Percentiles rank a stretch among this genome's conserved stretches.
These are phyloP conservation scores for Polydrusus cervinus DNA, from an alignment of 2,888 invertebrate genomes.

Conservation along the genomic window DNA sequence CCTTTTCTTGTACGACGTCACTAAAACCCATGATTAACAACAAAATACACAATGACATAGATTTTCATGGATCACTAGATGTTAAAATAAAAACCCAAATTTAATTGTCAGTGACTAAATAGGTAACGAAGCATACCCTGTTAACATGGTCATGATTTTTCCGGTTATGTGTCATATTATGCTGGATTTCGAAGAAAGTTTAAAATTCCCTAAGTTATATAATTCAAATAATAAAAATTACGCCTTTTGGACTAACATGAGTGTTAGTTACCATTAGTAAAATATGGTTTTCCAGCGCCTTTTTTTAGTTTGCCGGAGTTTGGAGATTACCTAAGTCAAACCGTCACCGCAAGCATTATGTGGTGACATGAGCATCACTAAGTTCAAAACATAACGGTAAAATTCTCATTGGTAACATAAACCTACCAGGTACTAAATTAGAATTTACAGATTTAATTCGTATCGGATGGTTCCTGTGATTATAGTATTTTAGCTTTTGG, in stretches of 20 bases:
- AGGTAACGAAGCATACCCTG: background rate
- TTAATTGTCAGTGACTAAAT: background rate
- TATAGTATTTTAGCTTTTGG: too few species aligned
- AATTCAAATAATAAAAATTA: background rate
- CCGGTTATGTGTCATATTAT: background rate
- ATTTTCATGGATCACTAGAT: too few species aligned
- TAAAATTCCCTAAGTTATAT: background rate
- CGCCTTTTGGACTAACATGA: background rate
- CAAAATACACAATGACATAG: background rate
- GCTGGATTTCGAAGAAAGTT: conserved; percentile 5
- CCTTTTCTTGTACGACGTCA: background rate
- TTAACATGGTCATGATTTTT: background rate
- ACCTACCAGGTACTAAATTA: too few species aligned
- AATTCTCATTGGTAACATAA: too few species aligned
- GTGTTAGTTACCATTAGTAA: background rate
- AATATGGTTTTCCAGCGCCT: background rate
- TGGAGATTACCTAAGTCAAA: too few species aligned
- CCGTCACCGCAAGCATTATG: too few species aligned
- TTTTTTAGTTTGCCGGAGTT: too few species aligned
- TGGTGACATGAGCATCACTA: too few species aligned
- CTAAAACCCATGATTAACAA: background rate
- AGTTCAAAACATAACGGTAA: too few species aligned
- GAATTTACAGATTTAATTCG: too few species aligned
- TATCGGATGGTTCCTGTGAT: too few species aligned
- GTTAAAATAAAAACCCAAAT: background rate